These are phyloP conservation scores for Luperina nickerlii DNA, from an alignment of 2,888 invertebrate species.

Conservation along the genomic window DNA sequence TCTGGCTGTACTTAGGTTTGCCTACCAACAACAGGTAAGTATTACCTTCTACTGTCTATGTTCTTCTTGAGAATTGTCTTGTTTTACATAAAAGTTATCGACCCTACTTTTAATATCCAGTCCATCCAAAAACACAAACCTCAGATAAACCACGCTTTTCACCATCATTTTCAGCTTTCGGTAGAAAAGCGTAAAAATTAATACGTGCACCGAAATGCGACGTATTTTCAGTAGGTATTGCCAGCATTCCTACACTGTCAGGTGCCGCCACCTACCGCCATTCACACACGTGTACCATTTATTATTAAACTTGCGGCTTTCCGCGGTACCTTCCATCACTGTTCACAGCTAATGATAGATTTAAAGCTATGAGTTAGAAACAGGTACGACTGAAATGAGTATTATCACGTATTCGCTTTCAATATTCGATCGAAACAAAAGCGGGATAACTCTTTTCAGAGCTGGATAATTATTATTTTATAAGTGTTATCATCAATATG, in stretches of 20 bases:
- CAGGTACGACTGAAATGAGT: slow-evolving; percentile 8
- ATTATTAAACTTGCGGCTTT: slow-evolving; percentile 58
- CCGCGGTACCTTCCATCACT: slow-evolving; percentile 43
- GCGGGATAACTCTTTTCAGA: neutral
- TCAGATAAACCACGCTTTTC: neutral
- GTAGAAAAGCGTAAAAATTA: neutral
- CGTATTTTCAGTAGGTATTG: slow-evolving; percentile 9
- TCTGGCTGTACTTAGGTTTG: neutral
- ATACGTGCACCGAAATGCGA: slow-evolving; percentile 18
- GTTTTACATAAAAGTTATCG: neutral
- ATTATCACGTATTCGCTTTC: slow-evolving; percentile 3
- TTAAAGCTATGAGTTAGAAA: slow-evolving; percentile 30
- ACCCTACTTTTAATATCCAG: neutral
- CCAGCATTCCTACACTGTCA: slow-evolving; percentile 34
- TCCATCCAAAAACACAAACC: neutral
- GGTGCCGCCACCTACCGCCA: slow-evolving; percentile 41
- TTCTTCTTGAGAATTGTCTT: neutral
- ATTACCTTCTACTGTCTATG: neutral
- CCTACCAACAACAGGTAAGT: neutral
- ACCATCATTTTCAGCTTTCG: neutral
- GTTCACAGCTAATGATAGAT: slow-evolving; percentile 56
- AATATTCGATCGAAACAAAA: slow-evolving; percentile 10
- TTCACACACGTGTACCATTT: slow-evolving; percentile 46
- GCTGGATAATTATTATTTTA: neutral
- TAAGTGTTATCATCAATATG: neutral